phyloP scores from a whole-genome alignment of 2,888 invertebrate genomes.

The Tyria jacobaeae region DNA sequence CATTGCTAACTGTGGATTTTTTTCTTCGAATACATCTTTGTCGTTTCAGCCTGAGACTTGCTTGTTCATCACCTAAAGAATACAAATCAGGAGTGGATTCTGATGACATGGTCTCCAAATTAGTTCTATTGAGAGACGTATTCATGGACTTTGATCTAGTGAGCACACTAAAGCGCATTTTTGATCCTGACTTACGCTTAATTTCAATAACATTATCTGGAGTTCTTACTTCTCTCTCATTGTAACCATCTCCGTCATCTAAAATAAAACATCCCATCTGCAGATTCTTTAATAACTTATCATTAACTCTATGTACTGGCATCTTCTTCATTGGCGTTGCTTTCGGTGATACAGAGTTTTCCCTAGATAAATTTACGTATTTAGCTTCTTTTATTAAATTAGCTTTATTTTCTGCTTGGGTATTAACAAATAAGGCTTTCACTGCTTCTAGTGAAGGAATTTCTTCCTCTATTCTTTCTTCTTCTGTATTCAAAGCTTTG shows the following conservation, averaged over 20 bases:
- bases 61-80: constrained; percentile 59
- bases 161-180: constrained; percentile 51
- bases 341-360: constrained; percentile 80
- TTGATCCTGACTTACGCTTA: constrained; percentile 44
- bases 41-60: constrained; percentile 78
- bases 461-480: constrained; percentile 61
- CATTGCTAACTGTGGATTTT: constrained; percentile 79
- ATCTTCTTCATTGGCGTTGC: constrained; percentile 71
- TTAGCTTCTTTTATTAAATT: constrained; percentile 80
- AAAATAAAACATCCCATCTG: constrained; percentile 80
- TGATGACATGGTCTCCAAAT: constrained; percentile 62
- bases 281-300: constrained; percentile 76
- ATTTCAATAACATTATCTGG: constrained; percentile 67
- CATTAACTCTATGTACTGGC: constrained; percentile 72
- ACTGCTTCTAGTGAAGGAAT: constrained; percentile 66
- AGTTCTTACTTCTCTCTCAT: constrained; percentile 83
- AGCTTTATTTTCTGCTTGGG: constrained; percentile 75
- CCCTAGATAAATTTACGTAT: constrained; percentile 77
- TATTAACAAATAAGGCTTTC: constrained; percentile 78
- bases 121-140: constrained; percentile 58
- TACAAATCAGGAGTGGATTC: constrained; percentile 79
- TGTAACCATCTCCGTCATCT: constrained; percentile 81
- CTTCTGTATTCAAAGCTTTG: constrained; percentile 51
- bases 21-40: constrained; percentile 87
- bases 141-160: constrained; percentile 78